phyloP scores from a whole-genome alignment of 2,113 vertebrate genomes.

The Lepidothrix coronata region DNA sequence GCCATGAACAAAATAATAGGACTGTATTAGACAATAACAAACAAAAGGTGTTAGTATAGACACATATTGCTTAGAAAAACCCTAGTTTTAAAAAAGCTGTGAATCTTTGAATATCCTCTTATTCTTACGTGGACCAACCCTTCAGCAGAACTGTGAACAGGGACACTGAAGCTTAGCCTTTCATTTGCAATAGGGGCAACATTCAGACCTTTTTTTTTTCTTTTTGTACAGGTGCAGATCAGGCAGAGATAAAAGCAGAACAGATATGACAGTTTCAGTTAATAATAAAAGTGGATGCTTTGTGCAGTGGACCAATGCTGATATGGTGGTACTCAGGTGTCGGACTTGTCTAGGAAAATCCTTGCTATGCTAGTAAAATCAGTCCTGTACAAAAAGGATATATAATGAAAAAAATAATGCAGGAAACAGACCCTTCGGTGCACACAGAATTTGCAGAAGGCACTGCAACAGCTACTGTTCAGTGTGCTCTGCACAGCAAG shows the following conservation, averaged over 20 bases:
- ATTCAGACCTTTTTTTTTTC: not conserved
- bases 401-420: conserved; percentile 60
- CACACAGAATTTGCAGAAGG: conserved; percentile 9
- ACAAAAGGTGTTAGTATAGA: not conserved
- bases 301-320: not conserved
- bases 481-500: not conserved
- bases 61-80: not conserved
- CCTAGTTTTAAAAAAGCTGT: not conserved
- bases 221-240: not conserved
- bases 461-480: not conserved
- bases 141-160: not conserved
- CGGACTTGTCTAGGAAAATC: conserved; percentile 46
- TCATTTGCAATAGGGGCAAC: not conserved
- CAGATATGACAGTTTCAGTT: not conserved
- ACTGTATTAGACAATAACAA: not conserved
- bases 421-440: conserved; percentile 42
- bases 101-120: not conserved
- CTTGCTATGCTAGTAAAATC: conserved; percentile 26
- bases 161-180: not conserved
- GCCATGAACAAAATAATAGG: not conserved
- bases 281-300: conserved; percentile 7
- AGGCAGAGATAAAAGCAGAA: not conserved
- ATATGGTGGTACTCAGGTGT: conserved; percentile 57
- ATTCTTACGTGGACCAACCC: not conserved
- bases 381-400: conserved; percentile 10